Evolutionary conservation across 2,888 invertebrate species (phyloP).

Genomic region (Conus canariensis): DNA sequence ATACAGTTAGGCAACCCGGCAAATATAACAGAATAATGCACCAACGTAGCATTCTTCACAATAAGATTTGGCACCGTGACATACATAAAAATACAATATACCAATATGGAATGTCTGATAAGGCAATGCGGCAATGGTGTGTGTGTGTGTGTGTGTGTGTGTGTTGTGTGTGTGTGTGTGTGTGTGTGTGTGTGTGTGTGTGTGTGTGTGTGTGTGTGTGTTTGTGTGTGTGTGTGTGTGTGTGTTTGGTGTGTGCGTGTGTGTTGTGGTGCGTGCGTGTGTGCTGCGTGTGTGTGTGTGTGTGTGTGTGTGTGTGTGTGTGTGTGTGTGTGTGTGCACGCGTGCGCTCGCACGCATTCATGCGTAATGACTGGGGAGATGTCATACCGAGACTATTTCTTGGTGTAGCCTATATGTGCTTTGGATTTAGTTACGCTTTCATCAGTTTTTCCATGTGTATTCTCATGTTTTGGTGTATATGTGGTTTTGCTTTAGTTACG

Average conservation of each 20-base stretch:
- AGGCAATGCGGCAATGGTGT: neutral
- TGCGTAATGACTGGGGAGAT: too few relatives aligned
- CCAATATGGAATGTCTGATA: neutral
- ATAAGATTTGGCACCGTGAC: too few relatives aligned
- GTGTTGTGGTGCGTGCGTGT: neutral
- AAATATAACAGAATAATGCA: too few relatives aligned
- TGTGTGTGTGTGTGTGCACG: neutral
- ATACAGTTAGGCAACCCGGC: too few relatives aligned
- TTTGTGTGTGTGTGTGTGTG: neutral
- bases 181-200: neutral
- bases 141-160: conserved; percentile 1
- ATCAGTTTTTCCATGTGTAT: too few relatives aligned
- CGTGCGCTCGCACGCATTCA: too few relatives aligned
- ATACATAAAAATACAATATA: neutral
- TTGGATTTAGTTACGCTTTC: too few relatives aligned
- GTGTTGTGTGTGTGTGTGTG: neutral
- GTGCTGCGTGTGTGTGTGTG: neutral
- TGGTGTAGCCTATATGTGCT: too few relatives aligned
- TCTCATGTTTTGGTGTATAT: too few relatives aligned
- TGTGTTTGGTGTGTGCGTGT: neutral
- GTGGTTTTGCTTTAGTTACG: too few relatives aligned
- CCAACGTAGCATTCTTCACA: too few relatives aligned
- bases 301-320: neutral
- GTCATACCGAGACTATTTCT: too few relatives aligned
- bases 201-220: neutral